Evolutionary conservation across 1,140 invertebrate species (phyloP), one percentile per base, ranked within the genome.

Genomic region (Lordiphosa clarofinis): DNA sequence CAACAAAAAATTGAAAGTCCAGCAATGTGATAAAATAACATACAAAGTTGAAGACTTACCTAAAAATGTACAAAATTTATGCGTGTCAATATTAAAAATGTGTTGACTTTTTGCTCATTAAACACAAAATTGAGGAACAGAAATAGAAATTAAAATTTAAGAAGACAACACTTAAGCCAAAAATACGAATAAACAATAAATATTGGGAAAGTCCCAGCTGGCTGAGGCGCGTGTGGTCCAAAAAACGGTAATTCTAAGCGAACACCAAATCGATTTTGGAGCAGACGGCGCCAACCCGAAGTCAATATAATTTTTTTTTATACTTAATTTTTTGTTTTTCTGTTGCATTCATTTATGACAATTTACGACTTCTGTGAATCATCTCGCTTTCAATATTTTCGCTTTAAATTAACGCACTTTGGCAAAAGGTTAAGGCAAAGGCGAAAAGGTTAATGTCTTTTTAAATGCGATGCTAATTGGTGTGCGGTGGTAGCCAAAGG

Each of bases 391-490:
- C 47, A 66, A 53, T 75, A 64, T 74, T 74, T 74, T 63, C 46
- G 59, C 47, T 40, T 43, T 40, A 56, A 81, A 79, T 79, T 79
- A 79, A 66, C 74, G 59, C 48, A n/a, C 43, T 58, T 68, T 19
- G 48, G 13, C 42, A 10, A 57, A 81, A 76, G 78, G 76, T 72
- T 71, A 81, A 75, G 76, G 76, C 67, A 38, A 82, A 63, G 62
- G 72, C 59, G 67, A 64, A 72, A 46, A 56, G 76, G 76, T 82
- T 82, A 82, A 82, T 82, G 76, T 65, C 59, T 76, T 76, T 81
- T 74, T 76, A 84, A 82, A 72, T 76, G 43, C 63, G 54, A 55
- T 72, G 76, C 68, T 76, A 82, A 82, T 82, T 82, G 68, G 24
- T 42, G 35, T 49, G 58, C 72, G 62, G 49, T 49, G 47, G 39